phyloP scores from a whole-genome alignment of 2,797 vertebrate species.

The Anas flavirostris region DNA sequence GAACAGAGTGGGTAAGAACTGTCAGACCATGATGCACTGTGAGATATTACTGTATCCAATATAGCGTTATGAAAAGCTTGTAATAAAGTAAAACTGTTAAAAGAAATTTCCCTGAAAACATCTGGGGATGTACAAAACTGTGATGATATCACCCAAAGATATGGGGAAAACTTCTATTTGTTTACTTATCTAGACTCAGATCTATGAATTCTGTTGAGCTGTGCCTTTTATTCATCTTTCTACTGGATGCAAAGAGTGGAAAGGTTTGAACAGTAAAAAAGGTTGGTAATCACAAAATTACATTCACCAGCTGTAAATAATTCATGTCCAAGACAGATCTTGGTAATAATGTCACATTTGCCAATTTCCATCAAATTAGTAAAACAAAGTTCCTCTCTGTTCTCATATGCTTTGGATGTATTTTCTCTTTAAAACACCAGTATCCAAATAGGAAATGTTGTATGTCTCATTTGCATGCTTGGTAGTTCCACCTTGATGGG shows the following conservation, averaged over 20 bases:
- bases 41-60: neutral
- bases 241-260: neutral
- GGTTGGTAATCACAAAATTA: neutral
- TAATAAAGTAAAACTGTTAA: neutral
- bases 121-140: neutral
- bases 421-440: constrained; percentile 26
- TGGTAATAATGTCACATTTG: neutral
- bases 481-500: constrained; percentile 10
- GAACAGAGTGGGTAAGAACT: neutral
- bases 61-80: neutral
- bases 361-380: neutral
- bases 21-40: neutral
- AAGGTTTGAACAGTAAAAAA: neutral
- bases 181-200: neutral
- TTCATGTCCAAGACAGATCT: neutral
- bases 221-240: neutral
- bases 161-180: neutral
- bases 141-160: neutral
- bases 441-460: neutral
- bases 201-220: neutral
- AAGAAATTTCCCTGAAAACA: neutral
- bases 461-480: constrained; percentile 37
- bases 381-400: neutral
- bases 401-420: neutral
- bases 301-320: neutral